These are phyloP conservation scores for Battus philenor DNA, from an alignment of 1,140 invertebrate genomes.

Conservation along the genomic window DNA sequence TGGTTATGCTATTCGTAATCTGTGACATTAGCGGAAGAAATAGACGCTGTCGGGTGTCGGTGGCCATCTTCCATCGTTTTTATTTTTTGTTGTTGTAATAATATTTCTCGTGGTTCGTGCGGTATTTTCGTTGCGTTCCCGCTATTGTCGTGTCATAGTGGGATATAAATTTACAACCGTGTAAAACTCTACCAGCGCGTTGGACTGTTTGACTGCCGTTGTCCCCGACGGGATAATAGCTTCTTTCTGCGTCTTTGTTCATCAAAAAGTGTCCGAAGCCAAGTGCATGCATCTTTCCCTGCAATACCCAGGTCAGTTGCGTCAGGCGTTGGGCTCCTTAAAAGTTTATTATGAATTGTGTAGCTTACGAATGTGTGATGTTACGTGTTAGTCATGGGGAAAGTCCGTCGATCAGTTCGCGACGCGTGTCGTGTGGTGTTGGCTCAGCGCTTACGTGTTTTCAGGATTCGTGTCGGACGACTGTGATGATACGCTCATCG, in stretches of 20 bases:
- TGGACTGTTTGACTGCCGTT: constrained; percentile 64
- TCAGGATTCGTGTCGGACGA: constrained; percentile 71
- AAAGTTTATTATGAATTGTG: too few species aligned
- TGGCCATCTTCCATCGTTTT: constrained; percentile 58
- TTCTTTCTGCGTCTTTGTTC: constrained; percentile 70
- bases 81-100: constrained; percentile 62
- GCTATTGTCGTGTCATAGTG: constrained; percentile 35
- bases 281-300: constrained; percentile 76
- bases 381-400: constrained; percentile 51
- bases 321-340: too few species aligned
- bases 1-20: constrained; percentile 10
- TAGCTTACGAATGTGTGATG: constrained; percentile 40
- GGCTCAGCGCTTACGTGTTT: constrained; percentile 33
- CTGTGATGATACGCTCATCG: constrained; percentile 74
- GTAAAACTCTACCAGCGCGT: constrained; percentile 43
- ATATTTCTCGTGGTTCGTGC: too few species aligned
- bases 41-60: constrained; percentile 44
- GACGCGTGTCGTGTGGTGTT: constrained; percentile 37
- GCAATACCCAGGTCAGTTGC: constrained; percentile 70
- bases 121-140: constrained; percentile 35
- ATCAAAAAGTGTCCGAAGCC: constrained; percentile 66
- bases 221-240: constrained; percentile 75
- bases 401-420: constrained; percentile 66
- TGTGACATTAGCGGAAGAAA: constrained; percentile 47
- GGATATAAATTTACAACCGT: constrained; percentile 35